Evolutionary conservation across 1,140 invertebrate genomes (phyloP).

Genomic region (Listronotus bonariensis): DNA sequence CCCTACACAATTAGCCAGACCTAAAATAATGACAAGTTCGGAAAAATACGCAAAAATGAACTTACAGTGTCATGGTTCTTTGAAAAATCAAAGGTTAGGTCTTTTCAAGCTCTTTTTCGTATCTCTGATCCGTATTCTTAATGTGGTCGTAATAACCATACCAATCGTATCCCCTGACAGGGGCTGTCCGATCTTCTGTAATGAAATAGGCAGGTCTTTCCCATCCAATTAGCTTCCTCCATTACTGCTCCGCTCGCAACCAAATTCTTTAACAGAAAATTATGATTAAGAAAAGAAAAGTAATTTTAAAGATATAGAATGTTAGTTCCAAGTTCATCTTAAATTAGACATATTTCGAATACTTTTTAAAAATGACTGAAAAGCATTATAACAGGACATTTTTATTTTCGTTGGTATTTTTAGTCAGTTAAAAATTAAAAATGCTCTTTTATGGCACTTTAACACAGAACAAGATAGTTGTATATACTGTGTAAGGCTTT

Average conservation of each 20-base stretch:
- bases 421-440: too few species aligned
- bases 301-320: not conserved
- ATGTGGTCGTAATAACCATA: conserved; percentile 76
- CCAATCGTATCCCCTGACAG: conserved; percentile 77
- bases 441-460: too few species aligned
- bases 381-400: too few species aligned
- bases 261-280: conserved; percentile 59
- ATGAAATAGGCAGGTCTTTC: conserved; percentile 78
- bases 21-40: not conserved
- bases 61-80: conserved; percentile 75
- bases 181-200: conserved; percentile 58
- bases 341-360: too few species aligned
- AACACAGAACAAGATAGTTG: too few species aligned
- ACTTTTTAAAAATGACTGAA: too few species aligned
- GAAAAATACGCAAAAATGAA: not conserved
- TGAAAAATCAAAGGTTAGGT: conserved; percentile 81
- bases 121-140: conserved; percentile 67
- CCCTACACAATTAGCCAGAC: too few species aligned
- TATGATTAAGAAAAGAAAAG: not conserved
- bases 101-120: conserved; percentile 72
- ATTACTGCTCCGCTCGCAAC: conserved; percentile 77
- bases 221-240: conserved; percentile 85
- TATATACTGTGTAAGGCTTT: too few species aligned
- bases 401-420: too few species aligned
- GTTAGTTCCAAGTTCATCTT: too few species aligned